Evolutionary conservation across 2,113 vertebrate genomes (phyloP).

Genomic region (Girardinichthys multiradiatus): DNA sequence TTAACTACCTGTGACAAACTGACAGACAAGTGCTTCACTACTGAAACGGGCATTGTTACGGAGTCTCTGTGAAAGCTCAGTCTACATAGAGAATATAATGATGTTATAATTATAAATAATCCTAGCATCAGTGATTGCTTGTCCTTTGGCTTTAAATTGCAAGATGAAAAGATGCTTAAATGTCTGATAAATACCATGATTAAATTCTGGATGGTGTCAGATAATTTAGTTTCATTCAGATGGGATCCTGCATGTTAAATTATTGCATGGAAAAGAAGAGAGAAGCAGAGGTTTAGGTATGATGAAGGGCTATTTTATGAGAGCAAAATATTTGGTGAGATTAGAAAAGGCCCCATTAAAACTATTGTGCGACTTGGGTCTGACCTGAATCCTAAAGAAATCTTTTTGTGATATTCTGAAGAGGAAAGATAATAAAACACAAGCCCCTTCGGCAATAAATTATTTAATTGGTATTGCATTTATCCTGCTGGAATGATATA

Average conservation of each 20-base stretch:
- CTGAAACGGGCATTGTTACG: not conserved
- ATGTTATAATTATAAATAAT: not conserved
- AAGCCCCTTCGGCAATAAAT: no score
- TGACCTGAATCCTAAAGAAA: not conserved
- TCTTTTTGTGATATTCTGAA: not conserved
- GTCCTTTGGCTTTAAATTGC: not conserved
- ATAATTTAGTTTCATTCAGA: not conserved
- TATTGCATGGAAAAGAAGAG: not conserved
- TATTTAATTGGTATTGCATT: no score
- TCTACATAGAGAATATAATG: not conserved
- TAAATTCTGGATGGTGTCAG: not conserved
- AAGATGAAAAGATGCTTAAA: constrained; percentile 1
- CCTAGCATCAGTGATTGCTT: not conserved
- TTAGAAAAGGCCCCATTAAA: not conserved
- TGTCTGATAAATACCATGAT: not conserved
- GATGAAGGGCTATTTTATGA: not conserved
- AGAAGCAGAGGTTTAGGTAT: not conserved
- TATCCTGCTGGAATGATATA: no score
- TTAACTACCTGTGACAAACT: not conserved
- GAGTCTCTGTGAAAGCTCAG: not conserved
- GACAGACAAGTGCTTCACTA: not conserved
- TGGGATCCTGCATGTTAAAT: not conserved
- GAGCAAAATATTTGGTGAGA: not conserved
- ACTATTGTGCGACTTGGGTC: not conserved
- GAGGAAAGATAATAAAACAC: not conserved